A percentile compares a stretch with the other conserved stretches of the same genome.
Conservation (phyloP, 92 coral and sea anemone species). For the Porites lobata region DNA sequence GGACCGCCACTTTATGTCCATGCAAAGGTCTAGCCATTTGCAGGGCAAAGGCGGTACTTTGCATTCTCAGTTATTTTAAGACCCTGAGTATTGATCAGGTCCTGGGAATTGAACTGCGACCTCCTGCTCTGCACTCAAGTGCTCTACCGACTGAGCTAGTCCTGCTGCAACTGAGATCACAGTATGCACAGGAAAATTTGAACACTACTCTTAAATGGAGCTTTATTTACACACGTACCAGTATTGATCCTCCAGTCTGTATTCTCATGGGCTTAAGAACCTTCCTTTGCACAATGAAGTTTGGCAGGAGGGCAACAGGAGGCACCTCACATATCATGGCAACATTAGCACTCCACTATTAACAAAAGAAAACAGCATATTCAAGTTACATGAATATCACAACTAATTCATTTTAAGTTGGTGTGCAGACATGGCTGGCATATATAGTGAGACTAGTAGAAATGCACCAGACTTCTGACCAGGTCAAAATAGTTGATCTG, state of each 20-base stretch:
- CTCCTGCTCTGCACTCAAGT: no score
- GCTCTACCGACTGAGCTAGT: no score
- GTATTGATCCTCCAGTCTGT: constrained; percentile 96
- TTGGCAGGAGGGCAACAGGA: constrained; percentile 95
- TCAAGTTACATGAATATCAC: background rate
- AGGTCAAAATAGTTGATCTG: background rate
- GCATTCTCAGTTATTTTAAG: no score
- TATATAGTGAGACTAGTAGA: background rate
- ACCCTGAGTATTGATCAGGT: no score
- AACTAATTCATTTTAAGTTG: background rate
- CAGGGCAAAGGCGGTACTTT: no score
- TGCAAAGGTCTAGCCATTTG: no score
- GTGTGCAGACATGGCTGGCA: no score
- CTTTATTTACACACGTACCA: constrained; percentile 49
- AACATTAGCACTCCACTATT: constrained; percentile 93
- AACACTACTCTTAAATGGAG: no score
- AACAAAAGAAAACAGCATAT: background rate
- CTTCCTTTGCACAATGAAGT: constrained; percentile 90
- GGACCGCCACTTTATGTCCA: no score
- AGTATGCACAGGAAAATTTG: no score
- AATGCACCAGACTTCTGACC: background rate
- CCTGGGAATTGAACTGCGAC: no score
- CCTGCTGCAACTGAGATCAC: no score
- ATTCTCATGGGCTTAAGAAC: constrained; percentile 85
- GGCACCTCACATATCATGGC: constrained; percentile 96